phyloP scores from a whole-genome alignment of 2,888 invertebrate genomes.

The Masnerella sp. region DNA sequence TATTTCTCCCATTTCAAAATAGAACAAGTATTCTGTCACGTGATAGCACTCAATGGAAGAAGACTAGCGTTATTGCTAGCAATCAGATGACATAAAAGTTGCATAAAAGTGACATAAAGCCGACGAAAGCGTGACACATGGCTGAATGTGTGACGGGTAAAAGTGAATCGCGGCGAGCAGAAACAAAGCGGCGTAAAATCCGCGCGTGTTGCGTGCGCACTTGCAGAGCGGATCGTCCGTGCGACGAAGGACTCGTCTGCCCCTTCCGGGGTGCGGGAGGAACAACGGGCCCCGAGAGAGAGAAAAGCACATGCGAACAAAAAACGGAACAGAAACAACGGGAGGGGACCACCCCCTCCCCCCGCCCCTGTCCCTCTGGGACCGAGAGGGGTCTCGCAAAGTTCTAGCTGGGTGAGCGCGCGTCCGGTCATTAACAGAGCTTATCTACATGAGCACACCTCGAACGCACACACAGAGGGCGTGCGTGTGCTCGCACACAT shows the following conservation, averaged over 20 bases:
- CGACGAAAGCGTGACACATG: too few species aligned
- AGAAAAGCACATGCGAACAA: slow-evolving; percentile 19
- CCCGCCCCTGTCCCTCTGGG: too few species aligned
- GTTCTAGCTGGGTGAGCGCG: slow-evolving; percentile 78
- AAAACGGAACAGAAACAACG: slow-evolving; percentile 31
- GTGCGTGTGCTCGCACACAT: too few species aligned
- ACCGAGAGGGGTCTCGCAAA: slow-evolving; percentile 71
- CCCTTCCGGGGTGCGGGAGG: slow-evolving; percentile 8
- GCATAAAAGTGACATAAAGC: too few species aligned
- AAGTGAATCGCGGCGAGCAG: slow-evolving; percentile 35
- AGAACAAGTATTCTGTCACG: too few species aligned
- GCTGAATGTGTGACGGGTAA: slow-evolving; percentile 28
- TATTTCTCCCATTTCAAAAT: too few species aligned
- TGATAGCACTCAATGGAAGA: too few species aligned
- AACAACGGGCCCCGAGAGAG: slow-evolving; percentile 17
- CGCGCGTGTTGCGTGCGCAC: slow-evolving; percentile 18
- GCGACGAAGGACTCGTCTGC: slow-evolving; percentile 29
- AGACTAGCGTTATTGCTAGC: too few species aligned
- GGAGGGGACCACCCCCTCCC: slow-evolving; percentile 7
- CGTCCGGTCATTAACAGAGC: slow-evolving; percentile 78
- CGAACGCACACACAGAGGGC: slow-evolving; percentile 73
- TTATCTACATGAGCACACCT: slow-evolving; percentile 78
- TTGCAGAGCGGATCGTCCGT: background rate
- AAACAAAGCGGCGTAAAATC: slow-evolving; percentile 41
- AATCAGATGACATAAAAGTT: too few species aligned